phyloP scores from a whole-genome alignment of 2,888 invertebrate genomes.

The Spodoptera littoralis region DNA sequence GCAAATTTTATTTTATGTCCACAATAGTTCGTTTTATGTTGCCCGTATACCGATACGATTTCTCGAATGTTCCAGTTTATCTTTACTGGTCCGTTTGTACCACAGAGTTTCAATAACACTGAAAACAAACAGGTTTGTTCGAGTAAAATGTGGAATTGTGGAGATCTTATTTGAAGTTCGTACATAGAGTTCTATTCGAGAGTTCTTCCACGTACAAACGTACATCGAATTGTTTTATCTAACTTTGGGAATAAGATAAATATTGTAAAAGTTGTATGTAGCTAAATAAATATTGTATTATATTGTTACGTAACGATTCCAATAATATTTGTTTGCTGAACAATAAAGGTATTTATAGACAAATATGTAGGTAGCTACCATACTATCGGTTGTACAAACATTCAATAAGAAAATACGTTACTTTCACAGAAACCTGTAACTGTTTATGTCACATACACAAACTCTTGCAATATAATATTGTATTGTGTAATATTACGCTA shows the following conservation, averaged over 20 bases:
- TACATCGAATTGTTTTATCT: constrained; percentile 2
- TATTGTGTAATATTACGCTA: background rate
- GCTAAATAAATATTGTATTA: constrained; percentile 12
- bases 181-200: constrained; percentile 5
- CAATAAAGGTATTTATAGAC: constrained; percentile 22
- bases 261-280: background rate
- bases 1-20: constrained; percentile 45
- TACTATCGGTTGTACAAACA: constrained; percentile 28
- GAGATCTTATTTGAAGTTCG: constrained; percentile 17
- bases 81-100: constrained; percentile 20
- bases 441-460: constrained; percentile 4
- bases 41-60: constrained; percentile 25
- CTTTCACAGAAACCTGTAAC: constrained; percentile 7
- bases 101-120: constrained; percentile 25
- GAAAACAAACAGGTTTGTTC: constrained; percentile 38
- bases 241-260: no score
- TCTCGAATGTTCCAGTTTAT: constrained; percentile 23
- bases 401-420: constrained; percentile 25
- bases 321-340: constrained; percentile 14
- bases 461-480: constrained; percentile 15
- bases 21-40: constrained; percentile 28
- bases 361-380: constrained; percentile 6
- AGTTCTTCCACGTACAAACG: background rate
- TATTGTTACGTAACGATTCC: constrained; percentile 3
- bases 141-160: constrained; percentile 10